Conservation (phyloP, 2,113 vertebrate species). For the Chloropsis cyanopogon region DNA sequence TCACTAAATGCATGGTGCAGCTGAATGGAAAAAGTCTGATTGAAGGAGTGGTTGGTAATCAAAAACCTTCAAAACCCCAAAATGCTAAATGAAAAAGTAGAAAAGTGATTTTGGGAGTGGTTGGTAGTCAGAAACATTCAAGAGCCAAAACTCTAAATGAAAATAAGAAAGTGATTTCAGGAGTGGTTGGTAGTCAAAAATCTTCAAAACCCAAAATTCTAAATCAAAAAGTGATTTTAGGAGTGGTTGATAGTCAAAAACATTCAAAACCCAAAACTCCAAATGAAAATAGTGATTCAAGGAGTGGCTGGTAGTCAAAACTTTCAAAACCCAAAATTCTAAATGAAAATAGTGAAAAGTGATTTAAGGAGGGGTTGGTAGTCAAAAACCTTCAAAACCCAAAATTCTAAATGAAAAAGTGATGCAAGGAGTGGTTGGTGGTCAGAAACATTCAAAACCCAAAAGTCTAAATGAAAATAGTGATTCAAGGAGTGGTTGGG, state of each 20-base stretch:
- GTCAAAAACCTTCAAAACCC: background rate
- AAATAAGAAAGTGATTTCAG: background rate
- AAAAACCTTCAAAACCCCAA: background rate
- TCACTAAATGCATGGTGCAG: background rate
- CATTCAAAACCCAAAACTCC: background rate
- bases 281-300: background rate
- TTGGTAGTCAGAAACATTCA: no score
- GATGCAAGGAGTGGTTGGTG: background rate
- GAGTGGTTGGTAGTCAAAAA: background rate
- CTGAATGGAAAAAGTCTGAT: background rate
- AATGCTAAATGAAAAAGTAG: background rate
- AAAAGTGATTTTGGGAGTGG: background rate
- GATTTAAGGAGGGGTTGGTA: background rate
- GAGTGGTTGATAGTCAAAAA: background rate
- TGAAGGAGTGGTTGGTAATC: background rate
- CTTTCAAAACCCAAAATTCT: background rate
- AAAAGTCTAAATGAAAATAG: background rate
- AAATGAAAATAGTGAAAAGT: background rate
- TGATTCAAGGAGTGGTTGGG: background rate
- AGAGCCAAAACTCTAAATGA: background rate
- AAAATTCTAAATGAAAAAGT: background rate
- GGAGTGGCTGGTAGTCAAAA: background rate
- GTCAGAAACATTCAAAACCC: background rate
- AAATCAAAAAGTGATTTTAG: background rate
- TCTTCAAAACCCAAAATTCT: background rate